Conservation (phyloP, 2,888 invertebrate genomes). For the Caenorhabditis angaria region DNA sequence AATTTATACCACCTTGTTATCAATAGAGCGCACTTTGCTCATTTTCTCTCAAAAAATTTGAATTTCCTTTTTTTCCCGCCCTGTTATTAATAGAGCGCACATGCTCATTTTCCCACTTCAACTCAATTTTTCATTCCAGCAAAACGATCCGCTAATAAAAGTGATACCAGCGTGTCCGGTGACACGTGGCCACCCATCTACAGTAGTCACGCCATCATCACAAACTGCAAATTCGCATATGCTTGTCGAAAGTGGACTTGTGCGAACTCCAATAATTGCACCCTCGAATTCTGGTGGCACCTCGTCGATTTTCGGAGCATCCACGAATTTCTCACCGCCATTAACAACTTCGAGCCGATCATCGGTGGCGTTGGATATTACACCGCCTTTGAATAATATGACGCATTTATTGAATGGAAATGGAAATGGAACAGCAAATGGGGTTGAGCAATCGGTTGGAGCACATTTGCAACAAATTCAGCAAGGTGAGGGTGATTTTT, state of each 20-base stretch:
- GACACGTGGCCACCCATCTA: constrained; percentile 7
- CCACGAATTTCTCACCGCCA: constrained; percentile 48
- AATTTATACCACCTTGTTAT: no score
- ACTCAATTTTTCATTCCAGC: constrained; percentile 38
- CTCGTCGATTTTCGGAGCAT: constrained; percentile 9
- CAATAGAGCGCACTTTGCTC: no score
- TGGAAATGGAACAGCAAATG: no score
- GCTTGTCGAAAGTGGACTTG: constrained; percentile 53
- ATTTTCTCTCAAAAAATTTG: no score
- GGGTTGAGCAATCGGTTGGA: constrained; percentile 38
- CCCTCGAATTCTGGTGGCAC: neutral
- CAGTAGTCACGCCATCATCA: neutral
- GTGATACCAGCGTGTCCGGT: constrained; percentile 54
- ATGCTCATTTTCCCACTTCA: neutral
- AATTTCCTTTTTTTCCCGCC: neutral
- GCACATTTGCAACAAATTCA: constrained; percentile 35
- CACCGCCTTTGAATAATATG: constrained; percentile 37
- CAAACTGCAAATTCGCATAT: constrained; percentile 23
- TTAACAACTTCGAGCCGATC: constrained; percentile 49
- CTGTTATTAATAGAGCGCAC: no score
- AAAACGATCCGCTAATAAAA: constrained; percentile 59
- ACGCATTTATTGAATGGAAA: constrained; percentile 8
- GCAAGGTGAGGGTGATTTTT: neutral
- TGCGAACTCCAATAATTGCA: no score
- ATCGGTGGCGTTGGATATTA: constrained; percentile 43